A percentile compares a stretch with the other conserved stretches of the same genome.
phyloP scores from a whole-genome alignment of 2,797 vertebrate genomes.

The Pteronotus mesoamericanus region DNA sequence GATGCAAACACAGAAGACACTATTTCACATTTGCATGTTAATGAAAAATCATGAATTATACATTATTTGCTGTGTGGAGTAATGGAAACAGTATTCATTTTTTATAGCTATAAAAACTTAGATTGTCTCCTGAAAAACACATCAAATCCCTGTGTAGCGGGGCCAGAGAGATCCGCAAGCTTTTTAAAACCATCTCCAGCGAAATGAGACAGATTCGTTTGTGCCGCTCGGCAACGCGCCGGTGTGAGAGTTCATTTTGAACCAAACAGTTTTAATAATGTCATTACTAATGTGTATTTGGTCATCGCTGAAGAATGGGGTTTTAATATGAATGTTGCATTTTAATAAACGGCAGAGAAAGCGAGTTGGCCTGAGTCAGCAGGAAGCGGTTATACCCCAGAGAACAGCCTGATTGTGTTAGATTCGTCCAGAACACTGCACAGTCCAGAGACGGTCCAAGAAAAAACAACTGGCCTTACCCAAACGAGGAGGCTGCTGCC shows the following conservation, averaged over 20 bases:
- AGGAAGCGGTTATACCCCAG: slow-evolving; percentile 86
- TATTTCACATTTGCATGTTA: slow-evolving; percentile 83
- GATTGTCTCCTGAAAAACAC: slow-evolving; percentile 76
- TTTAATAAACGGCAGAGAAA: slow-evolving; percentile 87
- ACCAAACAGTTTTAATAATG: slow-evolving; percentile 81
- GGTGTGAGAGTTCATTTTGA: slow-evolving; percentile 79
- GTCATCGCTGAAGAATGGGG: slow-evolving; percentile 77
- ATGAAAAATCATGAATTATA: slow-evolving; percentile 84
- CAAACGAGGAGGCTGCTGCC: slow-evolving; percentile 87
- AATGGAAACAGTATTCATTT: slow-evolving; percentile 78
- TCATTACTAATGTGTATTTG: slow-evolving; percentile 80
- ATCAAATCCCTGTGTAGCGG: slow-evolving; percentile 69
- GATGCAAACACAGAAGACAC: slow-evolving; percentile 80
- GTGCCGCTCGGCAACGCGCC: slow-evolving; percentile 72
- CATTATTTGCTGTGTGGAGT: slow-evolving; percentile 78
- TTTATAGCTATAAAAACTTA: slow-evolving; percentile 79
- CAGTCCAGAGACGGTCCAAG: slow-evolving; percentile 82
- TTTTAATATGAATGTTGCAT: slow-evolving; percentile 83
- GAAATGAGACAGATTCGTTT: slow-evolving; percentile 79
- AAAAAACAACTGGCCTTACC: slow-evolving; percentile 84
- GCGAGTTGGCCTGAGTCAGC: slow-evolving; percentile 86
- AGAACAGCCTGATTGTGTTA: slow-evolving; percentile 88
- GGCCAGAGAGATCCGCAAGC: slow-evolving; percentile 70
- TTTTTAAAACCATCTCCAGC: slow-evolving; percentile 71
- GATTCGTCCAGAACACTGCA: slow-evolving; percentile 87